Base-by-base conservation (phyloP, 2,888 invertebrate species). In the Stenoptilia bipunctidactyla region DNA sequence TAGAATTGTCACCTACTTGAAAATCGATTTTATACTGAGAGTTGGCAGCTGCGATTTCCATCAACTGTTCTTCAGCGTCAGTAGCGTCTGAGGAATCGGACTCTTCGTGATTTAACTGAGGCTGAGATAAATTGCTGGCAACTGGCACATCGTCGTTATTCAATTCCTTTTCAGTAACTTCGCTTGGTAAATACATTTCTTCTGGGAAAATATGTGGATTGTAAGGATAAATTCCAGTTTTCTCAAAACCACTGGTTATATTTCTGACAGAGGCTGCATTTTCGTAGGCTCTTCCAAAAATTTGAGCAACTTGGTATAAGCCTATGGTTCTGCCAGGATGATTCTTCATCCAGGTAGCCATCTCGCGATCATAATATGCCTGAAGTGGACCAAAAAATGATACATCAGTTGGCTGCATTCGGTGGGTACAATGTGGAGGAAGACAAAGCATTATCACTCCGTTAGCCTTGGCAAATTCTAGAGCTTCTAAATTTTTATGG, bases 361-460 rank as follows among this genome's bases (percentile, higher is more conserved):
- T 20, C 4, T 8, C 8, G 3, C 8, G 20, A 8, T 5, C 8
- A 20, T 20, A 20, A 20, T 20, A 20, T 5, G 20, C 8, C 3
- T 8, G 3, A 3, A 20, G 20, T 20, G 20, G 20, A n/a, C n/a
- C n/a, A n/a, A n/a, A n/a, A n/a, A n/a, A n/a, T n/a, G n/a, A n/a
- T n/a, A n/a, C n/a, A n/a, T n/a, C n/a, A n/a, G n/a, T n/a, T n/a
- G n/a, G 52, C 52, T 68, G 55, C 46, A 62, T 40, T 44, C 50
- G 44, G 42, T 56, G 48, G 15, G 51, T 56, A 38, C 50, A 52
- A 41, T 55, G 66, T 13, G 63, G 61, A 13, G 66, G 64, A 14
- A 67, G 49, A 39, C 56, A 61, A 13, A 66, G 41, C 25, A 70
- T 44, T 34, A 60, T 48, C 15, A 63, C 51, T 13, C 55, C 55